Base-by-base conservation (phyloP, 2,113 vertebrate genomes). In the Platysteira castanea region DNA sequence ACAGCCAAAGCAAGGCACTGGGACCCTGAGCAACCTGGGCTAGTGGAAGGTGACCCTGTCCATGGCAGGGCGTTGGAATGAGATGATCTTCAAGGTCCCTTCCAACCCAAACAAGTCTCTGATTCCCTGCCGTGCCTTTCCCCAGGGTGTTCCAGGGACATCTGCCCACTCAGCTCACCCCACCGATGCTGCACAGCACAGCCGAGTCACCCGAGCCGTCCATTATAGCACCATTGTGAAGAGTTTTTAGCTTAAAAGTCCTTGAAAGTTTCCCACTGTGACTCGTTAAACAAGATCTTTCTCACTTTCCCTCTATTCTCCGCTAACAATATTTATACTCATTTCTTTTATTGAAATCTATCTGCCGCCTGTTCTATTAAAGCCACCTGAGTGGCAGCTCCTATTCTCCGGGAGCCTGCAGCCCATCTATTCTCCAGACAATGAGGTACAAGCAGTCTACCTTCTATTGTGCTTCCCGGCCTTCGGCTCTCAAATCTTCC, bases 341-440 rank as follows among this genome's bases (percentile, higher is more conserved):
- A 97, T 98, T 97, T 97, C 96, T 96, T 96, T 97, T 97, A 97
- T 94, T 97, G 97, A 98, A 98, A 97, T 97, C 96, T 97, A 93
- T 89, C 97, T 86, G 95, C 94, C 91, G 93, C 93, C 94, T 90
- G 60, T 96, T 97, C 97, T 97, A 90, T 97, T 98, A 97, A 96
- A 96, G 87, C 63, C 4, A 73, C 92, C 95, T 96, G 95, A 97
- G 96, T 98, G 98, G 98, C 98, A 98, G 98, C 93, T 97, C 97
- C 98, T 97, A 98, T 98, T 98, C 97, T 95, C 92, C 42, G 2
- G 83, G 96, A 98, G 97, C 97, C 98, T 50, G 93, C 97, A 97
- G 97, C 98, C 97, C 97, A 98, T 98, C 98, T 97, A 97, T 98
- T 98, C 98, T 98, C 98, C 97, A 98, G 97, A 98, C 96, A 97